These are phyloP conservation scores for Epistrophella euchroma DNA, from an alignment of 2,888 invertebrate species.

Conservation along the genomic window DNA sequence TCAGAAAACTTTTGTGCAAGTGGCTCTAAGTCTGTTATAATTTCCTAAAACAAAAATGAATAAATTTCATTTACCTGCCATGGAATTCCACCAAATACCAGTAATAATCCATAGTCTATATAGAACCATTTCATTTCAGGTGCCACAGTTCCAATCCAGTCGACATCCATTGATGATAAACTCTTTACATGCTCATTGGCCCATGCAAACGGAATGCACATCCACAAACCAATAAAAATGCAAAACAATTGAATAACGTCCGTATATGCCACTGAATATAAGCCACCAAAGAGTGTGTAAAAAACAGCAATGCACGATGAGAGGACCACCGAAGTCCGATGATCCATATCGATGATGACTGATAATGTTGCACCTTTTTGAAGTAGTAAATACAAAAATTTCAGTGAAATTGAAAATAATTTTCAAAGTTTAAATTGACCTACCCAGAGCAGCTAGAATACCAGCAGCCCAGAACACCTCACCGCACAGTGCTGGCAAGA, in stretches of 20 bases:
- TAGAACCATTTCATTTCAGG: slow-evolving; percentile 91
- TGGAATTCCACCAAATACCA: slow-evolving; percentile 98
- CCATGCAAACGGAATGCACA: slow-evolving; percentile 99
- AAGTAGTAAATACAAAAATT: not conserved
- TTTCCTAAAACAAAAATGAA: not conserved
- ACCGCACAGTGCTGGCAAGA: slow-evolving; percentile 97
- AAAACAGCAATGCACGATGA: slow-evolving; percentile 98
- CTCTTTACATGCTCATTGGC: slow-evolving; percentile 93
- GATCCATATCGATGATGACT: slow-evolving; percentile 98
- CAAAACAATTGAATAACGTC: slow-evolving; percentile 99
- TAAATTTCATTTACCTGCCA: slow-evolving; percentile 90
- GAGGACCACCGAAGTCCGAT: slow-evolving; percentile 95
- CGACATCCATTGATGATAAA: slow-evolving; percentile 91
- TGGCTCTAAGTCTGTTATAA: too few species aligned
- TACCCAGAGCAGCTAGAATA: slow-evolving; percentile 96
- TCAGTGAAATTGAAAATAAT: not conserved
- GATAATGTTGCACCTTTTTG: slow-evolving; percentile 93
- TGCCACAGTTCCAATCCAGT: slow-evolving; percentile 94
- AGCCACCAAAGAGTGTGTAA: slow-evolving; percentile 98
- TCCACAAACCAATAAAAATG: slow-evolving; percentile 98
- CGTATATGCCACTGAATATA: slow-evolving; percentile 99
- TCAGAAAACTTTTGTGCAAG: too few species aligned
- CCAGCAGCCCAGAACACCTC: slow-evolving; percentile 99
- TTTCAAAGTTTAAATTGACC: slow-evolving; percentile 77
- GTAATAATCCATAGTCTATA: slow-evolving; percentile 93